phyloP scores from a whole-genome alignment of 2,888 invertebrate genomes.

The Mayetiola destructor region DNA sequence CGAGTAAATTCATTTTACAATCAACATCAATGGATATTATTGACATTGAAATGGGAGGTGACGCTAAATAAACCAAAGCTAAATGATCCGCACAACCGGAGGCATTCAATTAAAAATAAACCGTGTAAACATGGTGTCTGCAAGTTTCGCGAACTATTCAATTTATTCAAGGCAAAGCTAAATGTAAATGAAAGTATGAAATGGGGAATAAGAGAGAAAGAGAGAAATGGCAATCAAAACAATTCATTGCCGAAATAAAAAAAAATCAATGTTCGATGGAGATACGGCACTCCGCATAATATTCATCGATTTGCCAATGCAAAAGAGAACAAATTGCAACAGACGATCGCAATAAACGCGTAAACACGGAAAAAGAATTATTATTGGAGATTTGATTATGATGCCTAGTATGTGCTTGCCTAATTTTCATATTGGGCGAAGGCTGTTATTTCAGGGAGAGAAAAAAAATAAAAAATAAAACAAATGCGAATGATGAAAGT shows the following conservation, averaged over 20 bases:
- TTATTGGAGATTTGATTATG: background rate
- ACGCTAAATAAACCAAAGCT: no score
- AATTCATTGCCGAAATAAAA: no score
- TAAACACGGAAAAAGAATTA: background rate
- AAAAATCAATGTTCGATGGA: no score
- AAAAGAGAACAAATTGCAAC: background rate
- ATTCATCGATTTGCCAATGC: no score
- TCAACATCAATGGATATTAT: no score
- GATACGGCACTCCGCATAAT: no score
- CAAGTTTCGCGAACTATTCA: background rate
- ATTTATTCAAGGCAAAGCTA: slow-evolving; percentile 2
- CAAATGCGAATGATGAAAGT: background rate
- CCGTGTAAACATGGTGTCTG: background rate
- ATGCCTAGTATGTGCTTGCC: background rate
- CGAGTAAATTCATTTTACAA: no score
- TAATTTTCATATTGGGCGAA: background rate
- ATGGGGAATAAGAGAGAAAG: no score
- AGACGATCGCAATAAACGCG: slow-evolving; percentile 6
- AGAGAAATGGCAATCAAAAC: no score
- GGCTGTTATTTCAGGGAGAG: background rate
- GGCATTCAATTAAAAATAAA: slow-evolving; percentile 13
- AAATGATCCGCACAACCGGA: slow-evolving; percentile 8
- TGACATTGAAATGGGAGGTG: no score
- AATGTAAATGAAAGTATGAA: no score
- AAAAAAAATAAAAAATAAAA: background rate